phyloP scores from a whole-genome alignment of 2,113 vertebrate genomes.

The Platysteira castanea region DNA sequence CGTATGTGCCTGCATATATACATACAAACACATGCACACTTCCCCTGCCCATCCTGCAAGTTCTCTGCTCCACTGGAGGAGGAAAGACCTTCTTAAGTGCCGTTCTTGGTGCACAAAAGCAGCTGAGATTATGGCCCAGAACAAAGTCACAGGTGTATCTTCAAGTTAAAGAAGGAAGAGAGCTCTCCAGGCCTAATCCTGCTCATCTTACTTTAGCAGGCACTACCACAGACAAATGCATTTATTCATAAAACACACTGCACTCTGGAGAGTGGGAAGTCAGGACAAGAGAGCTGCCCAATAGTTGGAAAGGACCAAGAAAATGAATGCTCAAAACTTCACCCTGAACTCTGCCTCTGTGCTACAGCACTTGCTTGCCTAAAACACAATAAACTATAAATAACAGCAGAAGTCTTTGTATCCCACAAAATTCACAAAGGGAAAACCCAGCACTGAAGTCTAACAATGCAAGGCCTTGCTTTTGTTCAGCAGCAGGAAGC shows the following conservation, averaged over 20 bases:
- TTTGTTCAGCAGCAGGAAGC: background rate
- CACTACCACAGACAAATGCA: background rate
- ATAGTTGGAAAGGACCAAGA: background rate
- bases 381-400: background rate
- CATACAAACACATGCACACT: fast-evolving
- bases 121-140: background rate
- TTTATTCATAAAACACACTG: background rate
- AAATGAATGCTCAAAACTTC: background rate
- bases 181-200: background rate
- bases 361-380: background rate
- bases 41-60: background rate
- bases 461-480: background rate
- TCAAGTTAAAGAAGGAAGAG: background rate
- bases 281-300: background rate
- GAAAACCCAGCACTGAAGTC: background rate
- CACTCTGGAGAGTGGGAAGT: background rate
- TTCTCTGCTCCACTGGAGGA: background rate
- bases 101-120: background rate
- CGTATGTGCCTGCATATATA: too few relatives aligned
- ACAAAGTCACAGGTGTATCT: background rate
- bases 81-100: background rate
- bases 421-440: background rate
- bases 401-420: background rate
- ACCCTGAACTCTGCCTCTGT: background rate
- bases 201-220: background rate